These are phyloP conservation scores for Lasioglossum figueresi DNA, from an alignment of 2,888 invertebrate genomes.

Conservation along the genomic window DNA sequence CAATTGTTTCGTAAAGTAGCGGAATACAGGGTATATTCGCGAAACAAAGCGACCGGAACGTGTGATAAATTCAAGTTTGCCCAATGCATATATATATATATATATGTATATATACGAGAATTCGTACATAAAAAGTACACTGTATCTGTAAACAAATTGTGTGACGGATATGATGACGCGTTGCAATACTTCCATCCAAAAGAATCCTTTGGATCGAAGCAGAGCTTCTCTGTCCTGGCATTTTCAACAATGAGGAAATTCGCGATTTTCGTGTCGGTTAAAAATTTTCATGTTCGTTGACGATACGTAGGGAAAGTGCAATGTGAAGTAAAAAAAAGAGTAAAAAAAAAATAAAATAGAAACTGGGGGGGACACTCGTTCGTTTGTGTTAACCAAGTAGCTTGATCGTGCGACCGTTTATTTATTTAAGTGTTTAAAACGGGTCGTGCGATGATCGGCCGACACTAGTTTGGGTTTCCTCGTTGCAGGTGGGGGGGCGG, in stretches of 20 bases:
- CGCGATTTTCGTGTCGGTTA: conserved; percentile 6
- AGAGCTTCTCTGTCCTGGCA: conserved; percentile 46
- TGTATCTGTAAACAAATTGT: conserved; percentile 15
- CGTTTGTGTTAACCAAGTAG: conserved; percentile 20
- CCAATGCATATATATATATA: background rate
- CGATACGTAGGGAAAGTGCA: conserved; percentile 8
- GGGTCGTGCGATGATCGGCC: conserved; percentile 77
- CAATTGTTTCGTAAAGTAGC: conserved; percentile 53
- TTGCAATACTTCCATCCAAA: conserved; percentile 70
- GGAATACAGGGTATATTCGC: conserved; percentile 66
- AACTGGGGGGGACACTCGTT: conserved; percentile 20
- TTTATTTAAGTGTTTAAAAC: conserved; percentile 62
- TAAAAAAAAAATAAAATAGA: background rate
- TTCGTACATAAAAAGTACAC: background rate
- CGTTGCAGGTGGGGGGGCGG: conserved; percentile 83
- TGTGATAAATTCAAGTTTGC: conserved; percentile 12
- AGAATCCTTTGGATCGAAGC: conserved; percentile 65
- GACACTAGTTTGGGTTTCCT: conserved; percentile 83
- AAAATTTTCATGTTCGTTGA: conserved; percentile 10
- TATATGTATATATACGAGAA: background rate
- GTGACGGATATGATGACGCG: conserved; percentile 23
- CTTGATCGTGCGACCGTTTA: conserved; percentile 57
- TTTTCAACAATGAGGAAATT: conserved; percentile 33
- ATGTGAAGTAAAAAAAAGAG: background rate
- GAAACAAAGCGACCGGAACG: conserved; percentile 17